Evolutionary conservation across 2,888 invertebrate genomes (phyloP).

Genomic region (Drosophila mercatorum): DNA sequence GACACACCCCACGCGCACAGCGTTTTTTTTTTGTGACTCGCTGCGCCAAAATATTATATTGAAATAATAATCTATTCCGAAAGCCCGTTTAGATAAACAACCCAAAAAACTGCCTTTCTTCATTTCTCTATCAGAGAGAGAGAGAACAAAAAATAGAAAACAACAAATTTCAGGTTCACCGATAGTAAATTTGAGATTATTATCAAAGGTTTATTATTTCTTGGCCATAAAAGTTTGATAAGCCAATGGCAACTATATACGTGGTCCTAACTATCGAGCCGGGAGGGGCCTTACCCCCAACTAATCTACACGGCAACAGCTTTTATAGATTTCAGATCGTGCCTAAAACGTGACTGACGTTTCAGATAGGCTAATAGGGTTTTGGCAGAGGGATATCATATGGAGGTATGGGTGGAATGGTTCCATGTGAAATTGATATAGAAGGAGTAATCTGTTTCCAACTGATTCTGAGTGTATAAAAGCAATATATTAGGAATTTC

Average conservation of each 20-base stretch:
- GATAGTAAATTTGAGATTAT: constrained; percentile 58
- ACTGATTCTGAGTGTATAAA: too few relatives aligned
- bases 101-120: constrained; percentile 21
- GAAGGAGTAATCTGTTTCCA: background rate
- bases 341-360: constrained; percentile 32
- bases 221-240: constrained; percentile 38
- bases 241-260: constrained; percentile 19
- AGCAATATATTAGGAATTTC: too few relatives aligned
- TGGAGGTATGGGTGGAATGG: too few relatives aligned
- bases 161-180: constrained; percentile 26
- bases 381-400: background rate
- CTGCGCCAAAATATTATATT: constrained; percentile 18
- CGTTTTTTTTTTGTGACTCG: constrained; percentile 1
- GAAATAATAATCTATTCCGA: constrained; percentile 56
- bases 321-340: constrained; percentile 17
- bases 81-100: constrained; percentile 45
- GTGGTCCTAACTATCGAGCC: constrained; percentile 13
- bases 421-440: constrained; percentile 3
- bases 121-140: constrained; percentile 22
- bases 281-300: background rate
- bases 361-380: background rate
- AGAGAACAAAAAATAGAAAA: constrained; percentile 7
- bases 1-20: constrained; percentile 30
- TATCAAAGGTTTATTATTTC: constrained; percentile 64
- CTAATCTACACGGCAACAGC: background rate